A percentile compares a stretch with the other conserved stretches of the same genome.
Conservation (phyloP, 2,797 vertebrate species). For the Mus spretus region DNA sequence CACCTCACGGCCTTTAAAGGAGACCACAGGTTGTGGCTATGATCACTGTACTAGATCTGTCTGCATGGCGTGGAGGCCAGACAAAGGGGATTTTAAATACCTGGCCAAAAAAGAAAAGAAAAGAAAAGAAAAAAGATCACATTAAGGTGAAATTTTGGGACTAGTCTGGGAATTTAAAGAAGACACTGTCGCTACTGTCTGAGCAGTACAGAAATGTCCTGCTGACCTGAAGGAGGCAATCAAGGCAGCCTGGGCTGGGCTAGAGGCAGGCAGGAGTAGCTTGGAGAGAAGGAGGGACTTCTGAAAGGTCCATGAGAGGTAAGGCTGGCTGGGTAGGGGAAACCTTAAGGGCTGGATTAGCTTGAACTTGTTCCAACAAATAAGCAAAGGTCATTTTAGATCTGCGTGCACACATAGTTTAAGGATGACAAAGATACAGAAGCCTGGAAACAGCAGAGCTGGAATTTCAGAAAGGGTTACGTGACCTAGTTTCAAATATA, state of each 20-base stretch:
- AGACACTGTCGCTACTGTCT: neutral
- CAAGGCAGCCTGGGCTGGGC: neutral
- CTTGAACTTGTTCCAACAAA: neutral
- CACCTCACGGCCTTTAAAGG: neutral
- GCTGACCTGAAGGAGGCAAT: neutral
- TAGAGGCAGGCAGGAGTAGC: neutral
- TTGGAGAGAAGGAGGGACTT: neutral
- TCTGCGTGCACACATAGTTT: neutral
- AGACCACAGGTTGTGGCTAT: neutral
- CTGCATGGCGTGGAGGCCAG: neutral
- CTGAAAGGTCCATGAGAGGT: neutral
- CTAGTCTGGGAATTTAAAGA: neutral
- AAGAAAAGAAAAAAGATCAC: neutral
- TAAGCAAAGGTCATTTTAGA: conserved; percentile 22
- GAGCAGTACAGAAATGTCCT: neutral
- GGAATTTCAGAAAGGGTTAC: neutral
- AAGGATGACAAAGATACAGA: neutral
- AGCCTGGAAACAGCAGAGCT: neutral
- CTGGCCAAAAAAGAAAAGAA: neutral
- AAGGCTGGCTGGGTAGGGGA: neutral
- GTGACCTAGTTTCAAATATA: neutral
- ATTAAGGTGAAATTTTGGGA: neutral
- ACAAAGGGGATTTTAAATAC: neutral
- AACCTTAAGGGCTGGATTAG: neutral
- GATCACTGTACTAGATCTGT: neutral